Evolutionary conservation across 2,888 invertebrate genomes (phyloP).

Genomic region (Limnephilus auricula): DNA sequence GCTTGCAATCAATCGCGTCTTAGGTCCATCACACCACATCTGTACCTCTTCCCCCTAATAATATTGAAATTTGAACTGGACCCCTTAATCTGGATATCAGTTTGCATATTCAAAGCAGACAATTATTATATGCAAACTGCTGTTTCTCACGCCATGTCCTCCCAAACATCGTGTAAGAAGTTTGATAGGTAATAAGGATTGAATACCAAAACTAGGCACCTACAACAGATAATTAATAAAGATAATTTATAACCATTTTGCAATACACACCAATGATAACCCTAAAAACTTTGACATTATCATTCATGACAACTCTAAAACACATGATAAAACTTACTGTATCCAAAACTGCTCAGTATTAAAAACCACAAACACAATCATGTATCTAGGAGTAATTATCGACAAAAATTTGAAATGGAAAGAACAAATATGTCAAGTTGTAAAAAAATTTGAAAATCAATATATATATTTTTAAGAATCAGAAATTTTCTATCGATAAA

Average conservation of each 20-base stretch:
- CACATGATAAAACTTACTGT: too few relatives aligned
- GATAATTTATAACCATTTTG: not conserved
- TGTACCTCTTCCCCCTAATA: not conserved
- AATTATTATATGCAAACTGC: not conserved
- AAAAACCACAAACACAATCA: too few relatives aligned
- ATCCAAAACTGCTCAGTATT: too few relatives aligned
- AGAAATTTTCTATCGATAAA: too few relatives aligned
- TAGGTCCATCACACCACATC: conserved; percentile 22
- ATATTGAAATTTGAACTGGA: conserved; percentile 29
- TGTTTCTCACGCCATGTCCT: conserved; percentile 9
- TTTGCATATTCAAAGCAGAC: conserved; percentile 30
- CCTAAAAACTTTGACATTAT: too few relatives aligned
- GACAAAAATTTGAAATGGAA: too few relatives aligned
- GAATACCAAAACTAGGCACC: not conserved
- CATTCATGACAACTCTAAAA: too few relatives aligned
- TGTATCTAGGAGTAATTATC: too few relatives aligned
- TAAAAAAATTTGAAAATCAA: too few relatives aligned
- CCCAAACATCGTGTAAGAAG: not conserved
- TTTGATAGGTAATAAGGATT: not conserved
- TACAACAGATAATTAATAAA: not conserved
- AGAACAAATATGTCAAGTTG: too few relatives aligned
- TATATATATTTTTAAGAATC: too few relatives aligned
- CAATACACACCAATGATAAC: too few relatives aligned
- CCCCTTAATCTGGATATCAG: conserved; percentile 20
- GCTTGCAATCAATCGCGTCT: conserved; percentile 5